Conservation (phyloP, 1,140 invertebrate genomes). For the Teleogryllus occipitalis region DNA sequence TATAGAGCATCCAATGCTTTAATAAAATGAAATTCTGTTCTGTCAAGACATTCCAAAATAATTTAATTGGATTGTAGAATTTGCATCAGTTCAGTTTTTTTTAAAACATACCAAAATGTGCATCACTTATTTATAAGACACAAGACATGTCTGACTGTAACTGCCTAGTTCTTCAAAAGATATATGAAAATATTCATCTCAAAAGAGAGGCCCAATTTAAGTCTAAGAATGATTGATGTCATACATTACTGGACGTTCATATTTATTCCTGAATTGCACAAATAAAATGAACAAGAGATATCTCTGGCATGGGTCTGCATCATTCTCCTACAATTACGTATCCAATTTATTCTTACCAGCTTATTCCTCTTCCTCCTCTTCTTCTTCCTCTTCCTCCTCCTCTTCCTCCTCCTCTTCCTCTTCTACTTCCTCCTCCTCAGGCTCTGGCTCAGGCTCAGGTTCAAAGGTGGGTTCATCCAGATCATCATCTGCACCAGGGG, state of each 20-base stretch:
- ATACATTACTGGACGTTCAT: background rate
- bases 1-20: no score
- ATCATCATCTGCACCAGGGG: constrained; percentile 46
- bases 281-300: background rate
- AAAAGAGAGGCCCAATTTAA: background rate
- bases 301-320: background rate
- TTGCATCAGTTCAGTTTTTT: no score
- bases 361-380: constrained; percentile 40
- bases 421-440: constrained; percentile 61
- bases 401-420: constrained; percentile 65
- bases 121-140: no score
- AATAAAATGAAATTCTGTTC: no score
- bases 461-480: constrained; percentile 41
- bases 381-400: constrained; percentile 41
- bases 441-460: constrained; percentile 50
- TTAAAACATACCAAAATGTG: no score
- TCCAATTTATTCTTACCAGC: background rate
- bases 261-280: background rate
- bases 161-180: no score
- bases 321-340: no score
- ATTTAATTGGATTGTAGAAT: no score
- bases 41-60: no score
- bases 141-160: no score
- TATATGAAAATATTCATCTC: background rate
- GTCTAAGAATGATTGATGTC: background rate